Base-by-base conservation (phyloP, 2,113 vertebrate genomes). In the Haemorhous mexicanus region DNA sequence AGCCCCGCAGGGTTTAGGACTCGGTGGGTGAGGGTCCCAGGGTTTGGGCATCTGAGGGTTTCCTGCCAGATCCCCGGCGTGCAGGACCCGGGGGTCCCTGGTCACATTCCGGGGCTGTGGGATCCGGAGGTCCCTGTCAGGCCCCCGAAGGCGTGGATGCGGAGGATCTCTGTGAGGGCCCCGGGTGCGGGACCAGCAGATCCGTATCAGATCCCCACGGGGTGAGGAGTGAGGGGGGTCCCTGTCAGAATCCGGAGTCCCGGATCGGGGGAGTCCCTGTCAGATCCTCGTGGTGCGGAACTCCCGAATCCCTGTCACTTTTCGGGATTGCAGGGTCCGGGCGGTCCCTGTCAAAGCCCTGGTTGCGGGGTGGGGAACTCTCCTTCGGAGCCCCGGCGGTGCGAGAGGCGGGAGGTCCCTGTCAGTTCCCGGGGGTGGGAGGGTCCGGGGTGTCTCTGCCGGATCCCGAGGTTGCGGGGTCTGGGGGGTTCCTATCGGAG, bases 101-200 rank as follows among this genome's bases (percentile, higher is more conserved):
- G 21, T 59, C 32, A 19, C 27, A 52, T 52, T 27, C 63, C 37
- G 13, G 23, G 27, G 6, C 0, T 50, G 27, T 11, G 37, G 46
- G 17, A 37, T 16, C 12, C 24, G 2, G 62, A 24, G 70, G 4
- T n/a, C 10, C 20, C 30, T 32, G 22, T 10, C 39, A 33, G 9
- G 11, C 5, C 24, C 17, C 18, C 9, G 7, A 7, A 7, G 16
- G 16, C 10, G 5, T 3, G 46, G 19, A 12, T n/a, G 24, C 3
- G 11, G 23, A 18, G 17, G 7, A 23, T 39, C 11, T 52, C 67
- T 21, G 30, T n/a, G 35, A 35, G 20, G 39, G 9, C 11, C 11
- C 7, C 11, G 13, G 10, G 3, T 27, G n/a, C 6, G 6, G 50
- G 8, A 20, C 23, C 15, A 17, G 33, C 49, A 16, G 41, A 3